Evolutionary conservation across 2,888 invertebrate genomes (phyloP).

Genomic region (Nezara viridula): DNA sequence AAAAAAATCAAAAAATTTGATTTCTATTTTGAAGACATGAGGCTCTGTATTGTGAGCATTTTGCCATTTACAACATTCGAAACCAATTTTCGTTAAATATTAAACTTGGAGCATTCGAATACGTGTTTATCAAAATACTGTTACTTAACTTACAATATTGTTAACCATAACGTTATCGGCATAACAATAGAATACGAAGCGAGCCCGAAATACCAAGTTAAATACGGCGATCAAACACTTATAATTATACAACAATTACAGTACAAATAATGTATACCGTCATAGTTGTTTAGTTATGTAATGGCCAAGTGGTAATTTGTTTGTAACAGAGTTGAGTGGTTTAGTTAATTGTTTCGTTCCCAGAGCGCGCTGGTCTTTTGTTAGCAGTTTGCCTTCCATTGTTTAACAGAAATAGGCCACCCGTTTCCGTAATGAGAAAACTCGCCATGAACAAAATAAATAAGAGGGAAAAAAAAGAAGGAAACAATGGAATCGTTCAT

Average conservation of each 20-base stretch:
- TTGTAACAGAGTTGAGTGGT: not conserved
- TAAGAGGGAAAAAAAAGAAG: not conserved
- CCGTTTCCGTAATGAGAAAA: not conserved
- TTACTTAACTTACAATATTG: too few species aligned
- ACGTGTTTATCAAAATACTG: too few species aligned
- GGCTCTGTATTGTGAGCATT: too few species aligned
- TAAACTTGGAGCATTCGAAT: too few species aligned
- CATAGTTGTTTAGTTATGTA: not conserved
- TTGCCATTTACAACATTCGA: too few species aligned
- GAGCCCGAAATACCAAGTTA: not conserved
- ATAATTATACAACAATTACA: not conserved
- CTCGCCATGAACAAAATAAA: not conserved
- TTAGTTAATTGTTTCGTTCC: slow-evolving; percentile 20
- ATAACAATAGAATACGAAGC: too few species aligned
- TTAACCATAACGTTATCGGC: too few species aligned
- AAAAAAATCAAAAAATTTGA: too few species aligned
- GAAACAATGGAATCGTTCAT: not conserved
- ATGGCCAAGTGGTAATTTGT: not conserved
- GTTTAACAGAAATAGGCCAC: not conserved
- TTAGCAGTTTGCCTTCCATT: not conserved
- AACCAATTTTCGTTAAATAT: too few species aligned
- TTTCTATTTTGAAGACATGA: too few species aligned
- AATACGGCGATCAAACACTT: not conserved
- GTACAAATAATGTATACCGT: not conserved
- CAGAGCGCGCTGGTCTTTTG: not conserved